Conservation (phyloP, 1,140 invertebrate genomes). For the Mamestra configurata region DNA sequence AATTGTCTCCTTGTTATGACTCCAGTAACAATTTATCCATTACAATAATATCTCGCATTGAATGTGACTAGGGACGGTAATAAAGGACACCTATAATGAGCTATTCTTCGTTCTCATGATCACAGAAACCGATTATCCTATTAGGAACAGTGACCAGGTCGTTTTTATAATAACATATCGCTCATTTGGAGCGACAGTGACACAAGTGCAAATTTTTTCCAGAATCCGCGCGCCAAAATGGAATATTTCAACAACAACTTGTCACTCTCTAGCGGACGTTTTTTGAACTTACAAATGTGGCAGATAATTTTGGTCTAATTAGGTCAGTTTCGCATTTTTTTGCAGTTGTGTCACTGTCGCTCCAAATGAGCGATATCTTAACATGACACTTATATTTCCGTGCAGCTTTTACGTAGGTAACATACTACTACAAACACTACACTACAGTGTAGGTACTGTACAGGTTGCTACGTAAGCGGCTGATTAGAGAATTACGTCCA, state of each 20-base stretch:
- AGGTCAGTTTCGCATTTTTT: no score
- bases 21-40: neutral
- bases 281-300: no score
- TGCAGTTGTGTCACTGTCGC: no score
- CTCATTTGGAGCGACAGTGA: no score
- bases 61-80: neutral
- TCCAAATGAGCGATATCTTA: no score
- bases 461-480: neutral
- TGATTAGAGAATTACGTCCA: neutral
- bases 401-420: slow-evolving; percentile 3
- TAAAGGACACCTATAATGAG: neutral
- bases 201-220: no score
- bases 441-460: no score
- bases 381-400: neutral
- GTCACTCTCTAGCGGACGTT: no score
- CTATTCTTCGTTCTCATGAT: neutral
- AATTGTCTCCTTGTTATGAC: neutral
- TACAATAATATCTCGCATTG: slow-evolving; percentile 4
- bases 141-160: slow-evolving; percentile 26
- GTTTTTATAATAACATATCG: slow-evolving; percentile 35
- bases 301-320: no score
- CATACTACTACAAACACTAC: no score
- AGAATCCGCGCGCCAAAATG: no score
- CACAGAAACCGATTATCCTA: neutral
- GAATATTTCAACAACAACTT: no score